phyloP scores from a whole-genome alignment of 2,888 invertebrate species.

The Villa cingulata region DNA sequence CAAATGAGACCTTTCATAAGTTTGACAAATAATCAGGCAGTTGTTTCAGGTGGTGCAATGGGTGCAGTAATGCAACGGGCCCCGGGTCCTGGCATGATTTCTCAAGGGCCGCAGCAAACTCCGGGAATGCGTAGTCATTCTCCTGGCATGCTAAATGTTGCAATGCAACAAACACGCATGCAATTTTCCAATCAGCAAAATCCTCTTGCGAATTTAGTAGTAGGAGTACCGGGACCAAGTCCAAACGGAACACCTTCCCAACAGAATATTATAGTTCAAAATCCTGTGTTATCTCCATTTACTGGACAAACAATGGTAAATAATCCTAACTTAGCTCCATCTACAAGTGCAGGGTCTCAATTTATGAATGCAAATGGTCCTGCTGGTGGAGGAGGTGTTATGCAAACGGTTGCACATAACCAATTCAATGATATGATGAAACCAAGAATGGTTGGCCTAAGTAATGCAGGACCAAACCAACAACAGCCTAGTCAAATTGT shows the following conservation, averaged over 20 bases:
- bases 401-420: conserved; percentile 28
- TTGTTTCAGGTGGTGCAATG: conserved; percentile 18
- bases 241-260: conserved; percentile 53
- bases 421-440: conserved; percentile 48
- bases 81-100: conserved; percentile 24
- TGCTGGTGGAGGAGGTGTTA: conserved; percentile 34
- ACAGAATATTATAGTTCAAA: conserved; percentile 43
- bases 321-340: conserved; percentile 39
- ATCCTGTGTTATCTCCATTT: conserved; percentile 62
- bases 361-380: conserved; percentile 51
- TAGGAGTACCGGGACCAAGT: conserved; percentile 65
- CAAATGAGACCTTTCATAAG: conserved; percentile 22
- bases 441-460: conserved; percentile 37
- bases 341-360: conserved; percentile 32
- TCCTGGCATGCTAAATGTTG: conserved; percentile 44
- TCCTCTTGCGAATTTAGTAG: conserved; percentile 36
- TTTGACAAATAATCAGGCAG: conserved; percentile 16
- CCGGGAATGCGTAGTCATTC: conserved; percentile 52
- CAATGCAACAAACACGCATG: conserved; percentile 41
- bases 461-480: conserved; percentile 18
- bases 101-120: conserved; percentile 26
- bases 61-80: conserved; percentile 21
- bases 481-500: conserved; percentile 18
- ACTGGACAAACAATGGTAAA: conserved; percentile 44
- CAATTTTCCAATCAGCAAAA: conserved; percentile 36